Conservation (phyloP, 2,113 vertebrate genomes). For the Falcunculus frontatus region DNA sequence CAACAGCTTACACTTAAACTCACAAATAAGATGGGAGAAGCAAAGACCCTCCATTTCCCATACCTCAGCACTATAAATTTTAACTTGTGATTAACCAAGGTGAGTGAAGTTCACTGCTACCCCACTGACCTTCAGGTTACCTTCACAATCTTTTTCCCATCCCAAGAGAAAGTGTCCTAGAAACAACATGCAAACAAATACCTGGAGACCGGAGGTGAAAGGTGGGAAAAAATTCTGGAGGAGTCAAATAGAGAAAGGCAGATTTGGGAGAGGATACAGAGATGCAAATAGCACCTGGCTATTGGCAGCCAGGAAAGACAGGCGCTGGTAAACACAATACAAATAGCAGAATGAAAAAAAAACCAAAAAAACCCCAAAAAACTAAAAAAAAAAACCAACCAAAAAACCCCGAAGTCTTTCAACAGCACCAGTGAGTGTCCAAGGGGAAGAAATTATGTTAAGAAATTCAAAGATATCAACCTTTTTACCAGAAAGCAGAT, state of each 20-base stretch:
- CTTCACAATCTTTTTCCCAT: neutral
- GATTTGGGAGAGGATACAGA: neutral
- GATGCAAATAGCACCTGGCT: neutral
- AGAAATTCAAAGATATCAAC: neutral
- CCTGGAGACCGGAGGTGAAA: neutral
- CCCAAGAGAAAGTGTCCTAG: neutral
- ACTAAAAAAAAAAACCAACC: too few relatives aligned
- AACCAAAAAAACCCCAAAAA: neutral
- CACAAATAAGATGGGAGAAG: neutral
- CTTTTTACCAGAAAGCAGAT: neutral
- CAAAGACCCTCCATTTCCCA: neutral
- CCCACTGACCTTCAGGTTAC: neutral
- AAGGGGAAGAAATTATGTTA: neutral
- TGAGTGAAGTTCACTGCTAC: conserved; percentile 40
- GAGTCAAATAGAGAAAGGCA: neutral
- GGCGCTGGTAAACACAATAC: neutral
- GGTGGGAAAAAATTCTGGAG: neutral
- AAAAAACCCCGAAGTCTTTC: neutral
- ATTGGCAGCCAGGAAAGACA: neutral
- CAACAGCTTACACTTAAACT: neutral
- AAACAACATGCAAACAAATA: neutral
- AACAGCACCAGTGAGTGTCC: accelerated
- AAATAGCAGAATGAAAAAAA: neutral
- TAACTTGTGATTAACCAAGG: neutral
- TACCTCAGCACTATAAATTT: neutral